Evolutionary conservation across 1,140 invertebrate species (phyloP).

Genomic region (Ectropis grisescens): DNA sequence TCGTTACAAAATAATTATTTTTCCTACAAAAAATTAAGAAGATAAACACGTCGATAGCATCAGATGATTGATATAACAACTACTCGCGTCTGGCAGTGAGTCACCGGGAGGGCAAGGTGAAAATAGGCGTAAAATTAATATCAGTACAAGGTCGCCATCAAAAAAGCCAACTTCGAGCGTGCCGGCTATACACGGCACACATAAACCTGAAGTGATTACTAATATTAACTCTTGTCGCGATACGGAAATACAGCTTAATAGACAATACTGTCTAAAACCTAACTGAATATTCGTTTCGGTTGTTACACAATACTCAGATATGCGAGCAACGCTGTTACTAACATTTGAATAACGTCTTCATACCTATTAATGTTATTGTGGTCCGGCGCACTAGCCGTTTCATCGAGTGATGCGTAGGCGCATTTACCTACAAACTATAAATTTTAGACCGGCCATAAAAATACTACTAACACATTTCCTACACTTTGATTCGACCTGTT

Average conservation of each 20-base stretch:
- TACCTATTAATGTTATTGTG: no score
- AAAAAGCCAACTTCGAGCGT: slow-evolving; percentile 20
- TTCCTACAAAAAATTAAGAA: no score
- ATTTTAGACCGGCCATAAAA: slow-evolving; percentile 61
- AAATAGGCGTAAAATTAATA: slow-evolving; percentile 57
- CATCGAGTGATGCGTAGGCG: slow-evolving; percentile 51
- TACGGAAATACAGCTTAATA: no score
- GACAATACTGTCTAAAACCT: no score
- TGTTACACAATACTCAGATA: no score
- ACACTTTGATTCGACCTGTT: slow-evolving; percentile 64
- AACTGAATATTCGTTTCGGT: no score
- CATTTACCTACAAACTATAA: slow-evolving; percentile 49
- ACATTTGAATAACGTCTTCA: no score
- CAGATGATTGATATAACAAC: not conserved
- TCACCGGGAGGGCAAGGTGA: slow-evolving; percentile 24
- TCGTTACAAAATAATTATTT: no score
- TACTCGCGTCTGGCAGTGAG: slow-evolving; percentile 2
- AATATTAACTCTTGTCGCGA: no score
- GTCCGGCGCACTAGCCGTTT: slow-evolving; percentile 32
- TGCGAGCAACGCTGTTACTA: no score
- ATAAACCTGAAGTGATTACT: slow-evolving; percentile 5
- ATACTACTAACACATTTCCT: slow-evolving; percentile 62
- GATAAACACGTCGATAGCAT: no score
- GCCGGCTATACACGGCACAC: slow-evolving; percentile 18
- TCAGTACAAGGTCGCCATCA: slow-evolving; percentile 47